A percentile compares a stretch with the other conserved stretches of the same genome.
Conservation (phyloP, 2,888 invertebrate genomes). For the Platycnemis pennipes region DNA sequence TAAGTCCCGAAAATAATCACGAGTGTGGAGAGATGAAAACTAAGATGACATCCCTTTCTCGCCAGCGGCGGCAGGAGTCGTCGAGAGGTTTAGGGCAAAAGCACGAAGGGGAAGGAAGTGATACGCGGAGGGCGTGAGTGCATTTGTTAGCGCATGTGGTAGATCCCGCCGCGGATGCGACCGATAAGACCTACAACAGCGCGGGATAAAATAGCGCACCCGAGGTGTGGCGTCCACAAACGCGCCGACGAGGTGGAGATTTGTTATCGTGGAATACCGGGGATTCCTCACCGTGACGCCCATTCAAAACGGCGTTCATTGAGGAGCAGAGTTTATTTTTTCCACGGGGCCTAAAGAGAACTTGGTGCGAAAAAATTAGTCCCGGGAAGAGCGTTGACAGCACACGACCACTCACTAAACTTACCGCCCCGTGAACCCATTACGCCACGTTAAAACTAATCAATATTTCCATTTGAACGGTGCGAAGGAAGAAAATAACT, state of each 20-base stretch:
- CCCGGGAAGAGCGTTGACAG: background rate
- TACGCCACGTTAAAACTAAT: no score
- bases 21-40: no score
- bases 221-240: conserved; percentile 29
- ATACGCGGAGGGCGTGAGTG: background rate
- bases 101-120: background rate
- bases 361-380: background rate
- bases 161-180: background rate
- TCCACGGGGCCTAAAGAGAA: background rate
- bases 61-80: no score
- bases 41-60: no score
- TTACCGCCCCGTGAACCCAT: background rate
- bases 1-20: no score
- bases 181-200: background rate
- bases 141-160: background rate
- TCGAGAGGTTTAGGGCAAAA: background rate
- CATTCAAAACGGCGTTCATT: conserved; percentile 5
- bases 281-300: conserved; percentile 31
- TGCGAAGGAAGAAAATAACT: no score
- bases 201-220: background rate
- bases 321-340: background rate
- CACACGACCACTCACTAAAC: background rate
- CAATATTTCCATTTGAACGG: no score
- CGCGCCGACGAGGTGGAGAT: conserved; percentile 31
- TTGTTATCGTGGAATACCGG: conserved; percentile 39